These are phyloP conservation scores for Danio jaintianensis DNA, from an alignment of 2,797 vertebrate species.

Conservation along the genomic window DNA sequence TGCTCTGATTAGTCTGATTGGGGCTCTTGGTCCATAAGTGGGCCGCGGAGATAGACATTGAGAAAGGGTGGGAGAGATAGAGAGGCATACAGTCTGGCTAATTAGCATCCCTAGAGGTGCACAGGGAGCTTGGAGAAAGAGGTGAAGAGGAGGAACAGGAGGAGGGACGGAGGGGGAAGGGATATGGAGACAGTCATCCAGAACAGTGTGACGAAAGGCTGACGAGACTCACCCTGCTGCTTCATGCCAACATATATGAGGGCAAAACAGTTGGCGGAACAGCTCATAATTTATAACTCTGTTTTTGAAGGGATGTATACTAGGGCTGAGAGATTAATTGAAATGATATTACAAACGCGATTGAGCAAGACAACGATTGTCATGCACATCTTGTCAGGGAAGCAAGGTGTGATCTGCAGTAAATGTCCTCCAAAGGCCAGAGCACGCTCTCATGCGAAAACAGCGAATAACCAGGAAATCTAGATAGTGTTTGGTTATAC, in stretches of 20 bases:
- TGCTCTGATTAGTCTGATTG: constrained; percentile 64
- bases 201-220: constrained; percentile 7
- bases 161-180: constrained; percentile 5
- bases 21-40: constrained; percentile 58
- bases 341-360: too few relatives aligned
- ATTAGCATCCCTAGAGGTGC: constrained; percentile 60
- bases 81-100: constrained; percentile 52
- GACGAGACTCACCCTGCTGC: constrained; percentile 2
- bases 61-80: constrained; percentile 28
- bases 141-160: constrained; percentile 29
- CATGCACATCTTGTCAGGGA: too few relatives aligned
- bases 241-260: constrained; percentile 7
- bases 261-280: too few relatives aligned
- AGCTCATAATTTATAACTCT: too few relatives aligned
- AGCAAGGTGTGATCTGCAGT: too few relatives aligned
- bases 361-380: too few relatives aligned
- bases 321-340: too few relatives aligned
- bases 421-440: too few relatives aligned
- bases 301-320: too few relatives aligned
- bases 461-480: too few relatives aligned
- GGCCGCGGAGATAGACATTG: constrained; percentile 40
- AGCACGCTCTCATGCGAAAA: too few relatives aligned
- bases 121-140: constrained; percentile 7
- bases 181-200: constrained; percentile 15
- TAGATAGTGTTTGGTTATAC: too few relatives aligned